phyloP scores from a whole-genome alignment of 2,888 invertebrate species.

The Caenorhabditis imperialis region DNA sequence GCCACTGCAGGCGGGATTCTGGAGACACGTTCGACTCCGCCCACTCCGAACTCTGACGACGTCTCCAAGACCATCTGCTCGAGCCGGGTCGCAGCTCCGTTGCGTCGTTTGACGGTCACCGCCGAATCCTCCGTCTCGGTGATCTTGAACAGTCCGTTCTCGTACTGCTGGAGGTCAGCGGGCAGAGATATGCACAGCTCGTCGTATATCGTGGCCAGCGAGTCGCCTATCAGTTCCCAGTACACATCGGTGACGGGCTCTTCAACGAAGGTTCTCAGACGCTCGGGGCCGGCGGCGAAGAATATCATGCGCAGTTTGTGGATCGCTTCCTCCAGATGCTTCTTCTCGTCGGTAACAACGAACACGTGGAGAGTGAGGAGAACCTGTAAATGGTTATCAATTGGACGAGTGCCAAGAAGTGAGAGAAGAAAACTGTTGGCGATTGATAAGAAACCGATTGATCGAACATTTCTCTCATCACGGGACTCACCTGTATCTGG shows the following conservation, averaged over 20 bases:
- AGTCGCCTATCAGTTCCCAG: conserved; percentile 48
- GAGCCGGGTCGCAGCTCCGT: conserved; percentile 38
- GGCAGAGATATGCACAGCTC: conserved; percentile 62
- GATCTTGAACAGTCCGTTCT: conserved; percentile 40
- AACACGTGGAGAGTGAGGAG: conserved; percentile 47
- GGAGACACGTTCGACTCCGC: conserved; percentile 10
- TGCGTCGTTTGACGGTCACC: conserved; percentile 25
- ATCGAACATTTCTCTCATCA: conserved; percentile 3
- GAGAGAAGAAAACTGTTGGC: background rate
- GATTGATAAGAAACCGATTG: conserved; percentile 11
- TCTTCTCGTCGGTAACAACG: conserved; percentile 15
- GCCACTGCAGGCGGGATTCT: background rate
- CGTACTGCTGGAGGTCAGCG: conserved; percentile 58
- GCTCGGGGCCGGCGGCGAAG: conserved; percentile 35
- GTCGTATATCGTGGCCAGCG: conserved; percentile 59
- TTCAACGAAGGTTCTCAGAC: conserved; percentile 49
- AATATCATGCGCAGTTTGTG: conserved; percentile 55
- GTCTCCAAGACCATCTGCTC: conserved; percentile 47
- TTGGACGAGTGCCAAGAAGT: background rate
- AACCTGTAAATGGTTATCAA: conserved; percentile 35
- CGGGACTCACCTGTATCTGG: conserved; percentile 40
- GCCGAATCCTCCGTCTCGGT: conserved; percentile 27
- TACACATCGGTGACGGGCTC: conserved; percentile 58
- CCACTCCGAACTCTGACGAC: conserved; percentile 23
- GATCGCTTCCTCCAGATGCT: conserved; percentile 45